Evolutionary conservation across 2,113 vertebrate genomes (phyloP).

Genomic region (Smithornis capensis): DNA sequence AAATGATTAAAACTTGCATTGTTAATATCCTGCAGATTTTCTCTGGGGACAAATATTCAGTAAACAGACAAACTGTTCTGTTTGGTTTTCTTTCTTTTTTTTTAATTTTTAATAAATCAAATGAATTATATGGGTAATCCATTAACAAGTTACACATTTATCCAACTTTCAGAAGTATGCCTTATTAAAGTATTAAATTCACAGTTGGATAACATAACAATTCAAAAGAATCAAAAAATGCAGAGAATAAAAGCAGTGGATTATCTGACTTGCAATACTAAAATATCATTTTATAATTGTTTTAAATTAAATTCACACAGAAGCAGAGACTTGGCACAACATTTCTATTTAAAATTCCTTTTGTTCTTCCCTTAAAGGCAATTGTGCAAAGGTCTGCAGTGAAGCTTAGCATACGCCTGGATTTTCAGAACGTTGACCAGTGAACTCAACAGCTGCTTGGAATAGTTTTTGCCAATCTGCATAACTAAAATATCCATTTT

Average conservation of each 20-base stretch:
- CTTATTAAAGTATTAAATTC: neutral
- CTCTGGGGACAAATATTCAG: neutral
- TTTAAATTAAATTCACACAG: neutral
- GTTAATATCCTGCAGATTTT: neutral
- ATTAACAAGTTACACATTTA: neutral
- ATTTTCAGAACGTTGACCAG: neutral
- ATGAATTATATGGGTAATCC: neutral
- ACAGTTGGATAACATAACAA: neutral
- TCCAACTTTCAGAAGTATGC: neutral
- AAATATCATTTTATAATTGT: neutral
- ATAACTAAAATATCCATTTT: neutral
- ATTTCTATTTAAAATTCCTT: neutral
- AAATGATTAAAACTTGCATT: neutral
- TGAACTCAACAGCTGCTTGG: neutral
- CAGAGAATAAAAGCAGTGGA: neutral
- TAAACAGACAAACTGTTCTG: neutral
- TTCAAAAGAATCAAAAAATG: neutral
- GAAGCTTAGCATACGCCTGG: neutral
- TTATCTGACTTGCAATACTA: neutral
- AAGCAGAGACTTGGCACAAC: neutral
- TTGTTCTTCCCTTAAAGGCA: neutral
- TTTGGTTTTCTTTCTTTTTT: neutral
- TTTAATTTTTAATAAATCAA: neutral
- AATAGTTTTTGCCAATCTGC: neutral
- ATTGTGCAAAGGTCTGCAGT: neutral